These are phyloP conservation scores for Drosophila watanabei DNA, from an alignment of 1,140 invertebrate species.

Conservation along the genomic window DNA sequence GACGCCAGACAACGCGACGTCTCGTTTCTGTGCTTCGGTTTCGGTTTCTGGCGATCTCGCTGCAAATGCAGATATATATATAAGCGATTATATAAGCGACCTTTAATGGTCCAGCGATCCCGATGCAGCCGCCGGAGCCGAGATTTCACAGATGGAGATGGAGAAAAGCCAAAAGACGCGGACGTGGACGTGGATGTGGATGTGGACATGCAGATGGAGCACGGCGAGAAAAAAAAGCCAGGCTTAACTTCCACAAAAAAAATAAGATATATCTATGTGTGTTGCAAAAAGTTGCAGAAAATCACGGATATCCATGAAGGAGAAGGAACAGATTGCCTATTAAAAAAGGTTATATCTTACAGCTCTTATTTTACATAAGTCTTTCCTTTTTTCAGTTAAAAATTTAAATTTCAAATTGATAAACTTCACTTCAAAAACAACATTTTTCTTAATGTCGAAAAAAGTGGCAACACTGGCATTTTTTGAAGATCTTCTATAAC, in stretches of 20 bases:
- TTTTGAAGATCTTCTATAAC: no score
- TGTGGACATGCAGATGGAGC: slow-evolving; percentile 18
- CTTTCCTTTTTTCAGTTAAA: no score
- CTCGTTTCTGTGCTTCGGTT: slow-evolving; percentile 55
- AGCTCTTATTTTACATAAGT: background rate
- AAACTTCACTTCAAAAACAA: background rate
- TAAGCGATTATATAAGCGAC: slow-evolving; percentile 77
- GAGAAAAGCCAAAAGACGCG: slow-evolving; percentile 10
- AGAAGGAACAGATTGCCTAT: slow-evolving; percentile 18
- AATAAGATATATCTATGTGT: background rate
- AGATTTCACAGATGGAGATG: slow-evolving; percentile 24
- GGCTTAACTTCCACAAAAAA: slow-evolving; percentile 11
- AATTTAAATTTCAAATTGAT: no score
- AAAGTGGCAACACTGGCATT: no score
- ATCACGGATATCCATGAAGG: slow-evolving; percentile 34
- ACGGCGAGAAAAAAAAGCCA: background rate
- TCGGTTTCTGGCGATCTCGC: slow-evolving; percentile 57
- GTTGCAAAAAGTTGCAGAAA: slow-evolving; percentile 3
- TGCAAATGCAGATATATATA: slow-evolving; percentile 71
- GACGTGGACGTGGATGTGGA: slow-evolving; percentile 13
- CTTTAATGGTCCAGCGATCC: slow-evolving; percentile 85
- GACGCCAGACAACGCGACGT: slow-evolving; percentile 55
- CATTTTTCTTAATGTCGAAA: background rate
- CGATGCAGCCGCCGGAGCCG: slow-evolving; percentile 50
- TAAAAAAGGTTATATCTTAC: background rate